phyloP scores from a whole-genome alignment of 2,113 vertebrate species.

The Delphinapterus leucas region DNA sequence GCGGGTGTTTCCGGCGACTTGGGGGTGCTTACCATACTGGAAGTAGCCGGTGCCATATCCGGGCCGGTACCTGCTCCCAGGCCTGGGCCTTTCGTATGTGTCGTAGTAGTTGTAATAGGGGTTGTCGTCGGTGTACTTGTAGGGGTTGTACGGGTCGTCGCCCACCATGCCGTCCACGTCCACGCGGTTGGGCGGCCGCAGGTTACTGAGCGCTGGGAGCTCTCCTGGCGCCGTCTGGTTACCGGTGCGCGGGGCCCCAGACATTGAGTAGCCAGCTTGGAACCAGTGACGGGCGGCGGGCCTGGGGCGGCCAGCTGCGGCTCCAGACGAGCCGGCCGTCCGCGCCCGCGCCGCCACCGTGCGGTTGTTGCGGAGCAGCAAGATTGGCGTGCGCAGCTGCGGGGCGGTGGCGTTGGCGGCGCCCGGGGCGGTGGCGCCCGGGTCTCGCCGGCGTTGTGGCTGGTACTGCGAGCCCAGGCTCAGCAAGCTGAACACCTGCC shows the following conservation, averaged over 20 bases:
- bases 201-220: conserved; percentile 66
- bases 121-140: conserved; percentile 92
- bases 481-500: conserved; percentile 90
- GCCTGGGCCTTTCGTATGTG: conserved; percentile 89
- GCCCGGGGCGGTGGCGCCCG: conserved; percentile 55
- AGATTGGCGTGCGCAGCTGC: conserved; percentile 67
- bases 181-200: conserved; percentile 74
- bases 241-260: not conserved
- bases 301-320: conserved; percentile 57
- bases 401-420: conserved; percentile 73
- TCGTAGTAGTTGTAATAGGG: conserved; percentile 96
- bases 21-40: conserved; percentile 89
- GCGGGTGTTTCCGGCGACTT: not conserved
- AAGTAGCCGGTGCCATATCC: conserved; percentile 91
- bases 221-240: not conserved
- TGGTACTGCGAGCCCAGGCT: conserved; percentile 89
- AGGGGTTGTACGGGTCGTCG: conserved; percentile 93
- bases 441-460: conserved; percentile 81
- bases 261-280: conserved; percentile 52
- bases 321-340: not conserved
- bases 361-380: conserved; percentile 45
- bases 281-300: conserved; percentile 61
- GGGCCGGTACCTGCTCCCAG: conserved; percentile 80
- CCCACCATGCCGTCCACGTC: conserved; percentile 92
- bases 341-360: not conserved